phyloP scores from a whole-genome alignment of 2,113 vertebrate genomes.

The Morone saxatilis region DNA sequence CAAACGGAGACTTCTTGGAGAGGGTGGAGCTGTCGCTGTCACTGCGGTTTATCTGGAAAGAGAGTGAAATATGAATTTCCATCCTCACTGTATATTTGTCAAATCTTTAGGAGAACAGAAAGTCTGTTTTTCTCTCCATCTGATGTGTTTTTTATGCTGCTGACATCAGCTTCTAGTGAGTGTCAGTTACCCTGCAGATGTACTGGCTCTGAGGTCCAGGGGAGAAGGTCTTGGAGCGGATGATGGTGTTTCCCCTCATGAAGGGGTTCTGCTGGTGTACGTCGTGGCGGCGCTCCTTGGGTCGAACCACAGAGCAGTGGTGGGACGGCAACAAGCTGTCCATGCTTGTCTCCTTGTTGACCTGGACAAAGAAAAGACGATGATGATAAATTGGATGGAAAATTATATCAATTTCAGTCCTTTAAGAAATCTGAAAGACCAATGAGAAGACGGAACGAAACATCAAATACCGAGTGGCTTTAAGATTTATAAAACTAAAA shows the following conservation, averaged over 20 bases:
- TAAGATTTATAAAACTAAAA: neutral
- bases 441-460: neutral
- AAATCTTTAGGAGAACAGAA: neutral
- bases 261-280: slow-evolving; percentile 88
- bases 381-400: too few relatives aligned
- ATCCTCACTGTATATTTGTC: too few relatives aligned
- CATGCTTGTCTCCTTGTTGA: slow-evolving; percentile 92
- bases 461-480: neutral
- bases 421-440: neutral
- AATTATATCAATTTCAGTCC: neutral
- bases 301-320: slow-evolving; percentile 89
- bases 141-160: neutral
- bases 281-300: slow-evolving; percentile 90
- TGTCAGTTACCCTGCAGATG: slow-evolving; percentile 92
- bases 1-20: slow-evolving; percentile 95
- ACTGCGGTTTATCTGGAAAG: slow-evolving; percentile 93
- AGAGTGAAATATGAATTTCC: neutral
- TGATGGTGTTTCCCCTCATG: slow-evolving; percentile 95
- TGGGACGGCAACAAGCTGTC: slow-evolving; percentile 77
- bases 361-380: slow-evolving; percentile 30
- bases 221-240: slow-evolving; percentile 98
- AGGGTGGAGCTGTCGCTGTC: slow-evolving; percentile 98
- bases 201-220: slow-evolving; percentile 98
- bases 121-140: neutral
- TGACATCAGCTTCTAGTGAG: too few relatives aligned